These are phyloP conservation scores for Mustela nigripes DNA, from an alignment of 2,113 vertebrate species.

Conservation along the genomic window DNA sequence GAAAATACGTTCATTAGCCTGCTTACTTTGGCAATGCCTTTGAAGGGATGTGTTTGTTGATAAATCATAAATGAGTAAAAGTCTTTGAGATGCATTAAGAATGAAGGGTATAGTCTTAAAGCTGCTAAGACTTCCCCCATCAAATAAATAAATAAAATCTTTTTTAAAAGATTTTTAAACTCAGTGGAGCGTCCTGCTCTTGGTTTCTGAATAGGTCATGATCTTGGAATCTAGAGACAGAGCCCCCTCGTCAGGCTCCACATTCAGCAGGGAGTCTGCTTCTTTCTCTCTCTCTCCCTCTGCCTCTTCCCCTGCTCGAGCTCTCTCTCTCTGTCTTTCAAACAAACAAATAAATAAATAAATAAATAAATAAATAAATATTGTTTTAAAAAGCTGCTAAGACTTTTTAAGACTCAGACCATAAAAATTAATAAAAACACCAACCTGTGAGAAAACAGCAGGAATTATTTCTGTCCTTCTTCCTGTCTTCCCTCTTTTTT, in stretches of 20 bases:
- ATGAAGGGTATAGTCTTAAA: neutral
- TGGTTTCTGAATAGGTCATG: neutral
- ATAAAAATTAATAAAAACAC: neutral
- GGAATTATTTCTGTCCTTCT: constrained; percentile 9
- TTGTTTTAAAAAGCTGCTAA: neutral
- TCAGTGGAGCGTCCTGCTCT: neutral
- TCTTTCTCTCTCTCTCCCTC: neutral
- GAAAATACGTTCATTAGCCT: neutral
- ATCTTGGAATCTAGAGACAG: neutral
- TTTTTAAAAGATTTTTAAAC: neutral
- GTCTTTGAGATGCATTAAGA: neutral
- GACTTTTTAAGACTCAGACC: neutral
- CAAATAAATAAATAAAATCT: neutral
- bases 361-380: neutral
- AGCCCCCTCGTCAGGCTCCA: neutral
- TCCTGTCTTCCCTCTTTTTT: neutral
- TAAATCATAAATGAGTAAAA: neutral
- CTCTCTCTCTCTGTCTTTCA: neutral
- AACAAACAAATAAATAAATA: neutral
- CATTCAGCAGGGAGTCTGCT: neutral
- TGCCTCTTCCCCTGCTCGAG: neutral
- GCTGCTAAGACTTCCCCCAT: neutral
- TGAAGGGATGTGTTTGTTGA: neutral
- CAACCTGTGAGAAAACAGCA: neutral
- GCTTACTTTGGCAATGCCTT: neutral